Evolutionary conservation across 2,113 vertebrate genomes (phyloP).

Genomic region (Macaca mulatta): DNA sequence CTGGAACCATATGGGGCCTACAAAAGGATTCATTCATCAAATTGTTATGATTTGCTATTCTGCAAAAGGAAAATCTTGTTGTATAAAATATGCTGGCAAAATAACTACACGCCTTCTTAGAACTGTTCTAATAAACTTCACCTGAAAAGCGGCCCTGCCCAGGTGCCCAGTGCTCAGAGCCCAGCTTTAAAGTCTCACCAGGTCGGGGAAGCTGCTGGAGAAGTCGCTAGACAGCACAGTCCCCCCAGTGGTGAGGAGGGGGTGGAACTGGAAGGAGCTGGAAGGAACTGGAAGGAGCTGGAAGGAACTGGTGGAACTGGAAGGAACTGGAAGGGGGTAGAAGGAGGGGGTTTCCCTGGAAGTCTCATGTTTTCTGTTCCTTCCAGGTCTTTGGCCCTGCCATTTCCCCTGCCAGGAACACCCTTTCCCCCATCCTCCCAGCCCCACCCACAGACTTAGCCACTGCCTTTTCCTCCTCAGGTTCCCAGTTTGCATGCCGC

Average conservation of each 20-base stretch:
- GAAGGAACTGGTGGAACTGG: no score
- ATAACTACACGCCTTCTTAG: accelerated
- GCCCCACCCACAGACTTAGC: background rate
- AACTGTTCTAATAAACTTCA: background rate
- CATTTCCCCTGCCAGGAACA: background rate
- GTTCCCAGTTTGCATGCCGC: background rate
- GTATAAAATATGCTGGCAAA: background rate
- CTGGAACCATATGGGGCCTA: background rate
- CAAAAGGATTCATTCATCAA: background rate
- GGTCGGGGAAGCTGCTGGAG: background rate
- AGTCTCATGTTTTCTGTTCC: background rate
- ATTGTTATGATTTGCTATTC: background rate
- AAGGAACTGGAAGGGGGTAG: no score
- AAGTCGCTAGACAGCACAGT: accelerated
- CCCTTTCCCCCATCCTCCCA: background rate
- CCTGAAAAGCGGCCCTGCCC: background rate
- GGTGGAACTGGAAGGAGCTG: no score
- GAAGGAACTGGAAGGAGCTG: no score
- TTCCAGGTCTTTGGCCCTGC: background rate
- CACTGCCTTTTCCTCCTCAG: background rate
- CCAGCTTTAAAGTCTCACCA: background rate
- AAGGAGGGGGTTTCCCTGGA: background rate
- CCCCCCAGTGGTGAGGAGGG: background rate
- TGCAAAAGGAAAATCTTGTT: background rate
- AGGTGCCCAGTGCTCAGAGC: accelerated